A percentile compares a stretch with the other conserved stretches of the same genome.
phyloP scores from a whole-genome alignment of 35 echinoderm and acorn worm genomes.

The Diadema setosum region DNA sequence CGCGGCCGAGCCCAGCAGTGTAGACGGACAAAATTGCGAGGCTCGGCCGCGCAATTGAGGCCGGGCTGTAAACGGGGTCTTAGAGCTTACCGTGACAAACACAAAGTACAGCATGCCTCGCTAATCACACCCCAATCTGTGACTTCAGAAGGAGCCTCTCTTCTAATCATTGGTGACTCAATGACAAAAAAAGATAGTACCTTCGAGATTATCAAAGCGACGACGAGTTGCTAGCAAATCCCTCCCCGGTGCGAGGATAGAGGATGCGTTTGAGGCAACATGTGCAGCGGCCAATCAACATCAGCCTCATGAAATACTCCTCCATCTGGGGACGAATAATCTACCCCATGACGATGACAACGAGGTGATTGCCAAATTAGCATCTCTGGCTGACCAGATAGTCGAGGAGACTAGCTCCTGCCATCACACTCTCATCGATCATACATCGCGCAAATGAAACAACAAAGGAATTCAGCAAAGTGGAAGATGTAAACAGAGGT shows the following conservation, averaged over 20 bases:
- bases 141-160: no score
- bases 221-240: not conserved
- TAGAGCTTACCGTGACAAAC: no score
- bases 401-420: not conserved
- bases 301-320: not conserved
- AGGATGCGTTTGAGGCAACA: not conserved
- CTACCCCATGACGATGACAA: not conserved
- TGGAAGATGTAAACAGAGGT: not conserved
- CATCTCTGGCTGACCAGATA: slow-evolving; percentile 8
- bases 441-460: not conserved
- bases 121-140: no score
- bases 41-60: no score
- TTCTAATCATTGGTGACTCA: not conserved
- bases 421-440: not conserved
- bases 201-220: slow-evolving; percentile 8
- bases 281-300: not conserved
- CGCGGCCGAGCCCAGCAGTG: no score
- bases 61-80: no score
- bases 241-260: not conserved
- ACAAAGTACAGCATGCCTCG: no score
- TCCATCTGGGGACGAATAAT: slow-evolving; percentile 9
- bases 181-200: not conserved
- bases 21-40: no score
- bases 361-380: not conserved
- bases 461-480: not conserved